These are phyloP conservation scores for Tinamus major DNA, from an alignment of 2,797 vertebrate species.

Conservation along the genomic window DNA sequence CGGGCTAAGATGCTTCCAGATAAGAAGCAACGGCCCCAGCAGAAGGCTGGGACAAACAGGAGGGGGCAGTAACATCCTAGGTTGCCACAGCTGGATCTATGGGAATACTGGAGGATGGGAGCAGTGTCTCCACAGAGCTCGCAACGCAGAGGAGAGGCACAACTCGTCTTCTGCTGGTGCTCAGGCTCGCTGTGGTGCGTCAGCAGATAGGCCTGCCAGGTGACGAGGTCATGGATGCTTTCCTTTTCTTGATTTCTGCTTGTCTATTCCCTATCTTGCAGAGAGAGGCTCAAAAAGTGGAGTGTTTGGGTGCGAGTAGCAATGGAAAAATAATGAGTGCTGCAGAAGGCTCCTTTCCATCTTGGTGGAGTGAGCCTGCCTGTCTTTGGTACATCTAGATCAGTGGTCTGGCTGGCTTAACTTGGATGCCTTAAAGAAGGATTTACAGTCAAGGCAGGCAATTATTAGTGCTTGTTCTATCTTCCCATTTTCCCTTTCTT, in stretches of 20 bases:
- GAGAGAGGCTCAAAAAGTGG: neutral
- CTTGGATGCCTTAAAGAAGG: neutral
- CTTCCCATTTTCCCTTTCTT: neutral
- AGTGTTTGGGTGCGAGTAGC: neutral
- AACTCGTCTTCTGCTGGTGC: neutral
- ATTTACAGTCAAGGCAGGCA: neutral
- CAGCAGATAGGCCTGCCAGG: neutral
- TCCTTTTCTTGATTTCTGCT: neutral
- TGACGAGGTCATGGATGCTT: rapidly evolving
- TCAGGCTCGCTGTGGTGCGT: neutral
- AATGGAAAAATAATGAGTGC: neutral
- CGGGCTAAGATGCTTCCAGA: neutral
- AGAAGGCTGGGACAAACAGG: constrained; percentile 1
- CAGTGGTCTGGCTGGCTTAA: neutral
- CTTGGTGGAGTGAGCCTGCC: neutral
- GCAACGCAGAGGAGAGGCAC: neutral
- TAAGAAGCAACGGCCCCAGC: neutral
- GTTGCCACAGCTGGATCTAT: neutral
- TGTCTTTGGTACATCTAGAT: neutral
- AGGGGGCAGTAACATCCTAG: neutral
- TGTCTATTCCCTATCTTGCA: neutral
- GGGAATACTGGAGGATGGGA: neutral
- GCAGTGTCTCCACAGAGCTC: neutral
- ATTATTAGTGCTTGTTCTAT: neutral
- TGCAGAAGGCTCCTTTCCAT: neutral